Conservation (phyloP, 2,797 vertebrate genomes). For the Anomalospiza imberbis region DNA sequence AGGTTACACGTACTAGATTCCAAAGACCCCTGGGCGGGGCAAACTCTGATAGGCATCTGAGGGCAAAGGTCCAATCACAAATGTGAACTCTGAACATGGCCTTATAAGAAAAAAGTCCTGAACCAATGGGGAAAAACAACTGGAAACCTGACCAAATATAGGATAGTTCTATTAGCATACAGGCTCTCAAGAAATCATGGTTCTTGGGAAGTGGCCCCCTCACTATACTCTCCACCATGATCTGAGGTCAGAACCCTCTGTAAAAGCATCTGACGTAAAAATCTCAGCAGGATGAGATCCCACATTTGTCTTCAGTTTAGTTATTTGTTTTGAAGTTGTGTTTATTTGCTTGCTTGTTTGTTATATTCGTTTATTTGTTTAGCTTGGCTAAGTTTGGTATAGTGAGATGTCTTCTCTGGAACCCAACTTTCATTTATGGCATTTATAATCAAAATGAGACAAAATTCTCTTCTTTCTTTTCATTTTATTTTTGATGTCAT, state of each 20-base stretch:
- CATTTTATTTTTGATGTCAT: neutral
- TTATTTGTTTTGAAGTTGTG: neutral
- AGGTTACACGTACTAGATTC: neutral
- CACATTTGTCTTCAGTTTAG: neutral
- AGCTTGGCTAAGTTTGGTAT: accelerated
- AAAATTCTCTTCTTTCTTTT: neutral
- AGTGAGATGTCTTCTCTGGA: neutral
- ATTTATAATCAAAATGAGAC: neutral
- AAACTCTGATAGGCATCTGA: neutral
- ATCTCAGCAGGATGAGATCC: neutral
- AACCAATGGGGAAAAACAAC: neutral
- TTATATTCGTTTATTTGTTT: neutral
- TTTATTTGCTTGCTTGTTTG: neutral
- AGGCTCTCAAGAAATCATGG: neutral
- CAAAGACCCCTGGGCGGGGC: neutral
- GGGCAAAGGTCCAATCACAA: neutral
- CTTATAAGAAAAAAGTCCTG: neutral
- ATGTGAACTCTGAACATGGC: neutral
- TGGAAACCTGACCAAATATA: neutral
- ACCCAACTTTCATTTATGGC: neutral
- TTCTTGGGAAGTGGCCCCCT: neutral
- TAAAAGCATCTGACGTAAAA: neutral
- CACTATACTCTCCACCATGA: neutral
- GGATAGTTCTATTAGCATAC: neutral
- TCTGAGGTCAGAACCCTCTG: neutral